These are phyloP conservation scores for Lonchura striata DNA, from an alignment of 2,113 vertebrate genomes.

Conservation along the genomic window DNA sequence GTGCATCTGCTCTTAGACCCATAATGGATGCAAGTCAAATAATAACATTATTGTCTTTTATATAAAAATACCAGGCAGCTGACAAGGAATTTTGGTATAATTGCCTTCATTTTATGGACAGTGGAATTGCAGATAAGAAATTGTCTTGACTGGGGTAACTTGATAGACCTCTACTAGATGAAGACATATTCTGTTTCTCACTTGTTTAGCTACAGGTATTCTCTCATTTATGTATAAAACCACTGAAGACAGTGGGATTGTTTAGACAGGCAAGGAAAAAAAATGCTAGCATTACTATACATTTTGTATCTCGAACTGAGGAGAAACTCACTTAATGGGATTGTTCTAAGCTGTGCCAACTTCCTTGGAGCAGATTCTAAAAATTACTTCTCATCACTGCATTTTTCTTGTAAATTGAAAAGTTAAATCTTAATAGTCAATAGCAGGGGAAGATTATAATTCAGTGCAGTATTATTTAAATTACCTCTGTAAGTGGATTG, in stretches of 20 bases:
- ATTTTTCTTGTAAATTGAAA: not conserved
- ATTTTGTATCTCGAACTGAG: not conserved
- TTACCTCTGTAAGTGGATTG: not conserved
- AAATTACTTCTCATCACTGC: not conserved
- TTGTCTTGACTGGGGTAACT: not conserved
- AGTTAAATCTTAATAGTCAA: not conserved
- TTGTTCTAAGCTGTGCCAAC: not conserved
- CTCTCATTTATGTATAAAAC: not conserved
- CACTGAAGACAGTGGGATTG: not conserved
- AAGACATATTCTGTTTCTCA: not conserved
- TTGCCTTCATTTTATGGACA: not conserved
- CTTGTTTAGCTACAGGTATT: not conserved
- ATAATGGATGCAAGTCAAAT: not conserved
- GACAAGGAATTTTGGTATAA: not conserved
- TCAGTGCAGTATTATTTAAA: not conserved
- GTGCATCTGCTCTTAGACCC: not conserved
- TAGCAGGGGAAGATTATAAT: not conserved
- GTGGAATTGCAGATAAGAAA: not conserved
- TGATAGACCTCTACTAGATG: not conserved
- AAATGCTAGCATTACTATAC: not conserved
- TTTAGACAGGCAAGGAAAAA: rapidly evolving
- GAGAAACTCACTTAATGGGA: not conserved
- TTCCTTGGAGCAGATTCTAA: not conserved
- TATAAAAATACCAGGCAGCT: not conserved
- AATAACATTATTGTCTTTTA: not conserved